Base-by-base conservation (phyloP, 2,888 invertebrate genomes). In the Spatulosminthurus flaviceps region DNA sequence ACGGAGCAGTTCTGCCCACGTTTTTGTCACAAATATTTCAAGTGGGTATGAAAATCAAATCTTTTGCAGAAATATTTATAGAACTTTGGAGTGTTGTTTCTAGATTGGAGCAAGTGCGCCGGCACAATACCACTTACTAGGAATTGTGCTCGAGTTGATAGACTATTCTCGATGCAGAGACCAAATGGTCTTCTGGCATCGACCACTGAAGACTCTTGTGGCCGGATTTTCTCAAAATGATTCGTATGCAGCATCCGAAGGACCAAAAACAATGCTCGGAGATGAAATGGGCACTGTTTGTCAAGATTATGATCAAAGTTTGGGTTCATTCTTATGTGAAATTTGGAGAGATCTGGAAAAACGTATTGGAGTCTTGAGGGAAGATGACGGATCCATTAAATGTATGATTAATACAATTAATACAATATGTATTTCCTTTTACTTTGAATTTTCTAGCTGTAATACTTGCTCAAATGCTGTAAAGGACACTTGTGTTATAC, bases 341-440 rank as follows among this genome's bases (percentile, higher is more conserved):
- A 22, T 85, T 9, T 85, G 85, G 85, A 76, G 83, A 43, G 80
- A 81, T 5, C 84, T 83, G 29, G 85, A 85, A 67, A 72, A 66
- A 4, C 77, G 81, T 29, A 66, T 80, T 16, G 79, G 80, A 11
- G 84, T 84, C 13, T 24, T 82, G 2, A 72, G 85, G 26, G 83
- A 82, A 71, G 64, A 75, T 1, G 79, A 83, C 16, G 85, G 84
- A 60, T 78, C 82, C 41, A 85, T 85, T 79, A 72, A 21, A 21
- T 72, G 22, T 26, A 72, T 16, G 28, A 7, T 34, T 42, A 5
- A 41, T 21, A n/a, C n/a, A n/a, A n/a, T n/a, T n/a, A n/a, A n/a
- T n/a, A n/a, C n/a, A n/a, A n/a, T n/a, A n/a, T n/a, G n/a, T n/a
- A n/a, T n/a, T n/a, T n/a, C n/a, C n/a, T n/a, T n/a, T n/a, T n/a